Evolutionary conservation across 53 echinoderm and acorn worm genomes (phyloP).

Genomic region (Paelopatides confundens): DNA sequence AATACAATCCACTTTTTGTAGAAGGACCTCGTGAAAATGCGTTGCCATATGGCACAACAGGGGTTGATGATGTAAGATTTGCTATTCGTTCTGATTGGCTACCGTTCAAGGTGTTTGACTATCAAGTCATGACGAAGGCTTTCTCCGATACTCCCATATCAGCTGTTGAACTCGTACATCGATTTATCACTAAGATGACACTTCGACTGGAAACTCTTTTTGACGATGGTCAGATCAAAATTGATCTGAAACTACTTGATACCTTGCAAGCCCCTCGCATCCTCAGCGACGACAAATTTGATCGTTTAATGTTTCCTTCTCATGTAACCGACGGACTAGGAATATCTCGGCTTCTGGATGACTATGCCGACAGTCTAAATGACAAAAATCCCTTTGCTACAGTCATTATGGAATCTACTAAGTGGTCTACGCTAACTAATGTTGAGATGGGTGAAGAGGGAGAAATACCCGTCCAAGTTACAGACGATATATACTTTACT

Average conservation of each 20-base stretch:
- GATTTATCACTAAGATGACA: background rate
- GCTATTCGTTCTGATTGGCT: conserved; percentile 22
- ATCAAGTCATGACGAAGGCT: background rate
- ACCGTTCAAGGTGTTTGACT: conserved; percentile 35
- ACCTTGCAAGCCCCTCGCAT: background rate
- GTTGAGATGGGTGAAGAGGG: background rate
- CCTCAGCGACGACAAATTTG: background rate
- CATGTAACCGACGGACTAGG: background rate
- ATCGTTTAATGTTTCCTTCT: background rate
- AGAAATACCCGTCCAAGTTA: background rate
- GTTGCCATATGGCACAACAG: background rate
- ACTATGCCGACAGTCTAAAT: background rate
- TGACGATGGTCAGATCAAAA: background rate
- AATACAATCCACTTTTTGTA: conserved; percentile 1
- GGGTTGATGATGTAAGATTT: background rate
- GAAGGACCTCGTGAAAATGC: background rate
- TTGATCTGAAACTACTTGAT: background rate
- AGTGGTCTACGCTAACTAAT: background rate
- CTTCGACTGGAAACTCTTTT: background rate
- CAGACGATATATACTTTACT: background rate
- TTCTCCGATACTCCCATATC: background rate
- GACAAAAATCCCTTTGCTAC: background rate
- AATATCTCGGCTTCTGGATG: conserved; percentile 7
- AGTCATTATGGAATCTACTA: conserved; percentile 1
- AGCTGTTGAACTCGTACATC: conserved; percentile 11